phyloP scores from a whole-genome alignment of 2,888 invertebrate genomes.

The Philonicus albiceps region DNA sequence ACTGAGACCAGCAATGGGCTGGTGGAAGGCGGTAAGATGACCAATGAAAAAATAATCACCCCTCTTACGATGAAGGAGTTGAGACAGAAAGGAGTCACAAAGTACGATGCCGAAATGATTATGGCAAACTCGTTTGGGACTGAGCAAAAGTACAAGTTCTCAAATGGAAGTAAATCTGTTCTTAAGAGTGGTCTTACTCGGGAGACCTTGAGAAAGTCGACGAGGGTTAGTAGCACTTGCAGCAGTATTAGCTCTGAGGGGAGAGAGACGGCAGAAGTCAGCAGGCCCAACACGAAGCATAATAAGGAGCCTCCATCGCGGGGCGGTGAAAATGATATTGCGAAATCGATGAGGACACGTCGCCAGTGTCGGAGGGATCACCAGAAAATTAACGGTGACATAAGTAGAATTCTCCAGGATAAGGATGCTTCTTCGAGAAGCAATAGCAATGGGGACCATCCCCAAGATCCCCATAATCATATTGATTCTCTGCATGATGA shows the following conservation, averaged over 20 bases:
- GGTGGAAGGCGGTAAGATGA: slow-evolving; percentile 51
- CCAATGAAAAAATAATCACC: slow-evolving; percentile 68
- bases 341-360: slow-evolving; percentile 40
- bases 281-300: neutral
- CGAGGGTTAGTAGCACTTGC: slow-evolving; percentile 62
- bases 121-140: slow-evolving; percentile 68
- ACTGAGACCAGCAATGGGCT: neutral
- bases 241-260: slow-evolving; percentile 58
- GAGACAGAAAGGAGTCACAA: slow-evolving; percentile 84
- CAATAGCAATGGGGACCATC: neutral
- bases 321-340: slow-evolving; percentile 13
- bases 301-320: neutral
- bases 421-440: neutral
- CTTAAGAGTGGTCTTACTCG: slow-evolving; percentile 37
- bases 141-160: slow-evolving; percentile 38
- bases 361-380: slow-evolving; percentile 44
- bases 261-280: neutral
- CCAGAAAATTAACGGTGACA: neutral
- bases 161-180: slow-evolving; percentile 14
- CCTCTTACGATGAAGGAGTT: slow-evolving; percentile 85
- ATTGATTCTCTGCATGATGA: slow-evolving; percentile 45
- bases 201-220: slow-evolving; percentile 59
- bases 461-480: neutral
- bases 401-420: neutral
- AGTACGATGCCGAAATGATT: slow-evolving; percentile 86